Conservation (phyloP, 2,113 vertebrate species). For the Gymnogyps californianus region DNA sequence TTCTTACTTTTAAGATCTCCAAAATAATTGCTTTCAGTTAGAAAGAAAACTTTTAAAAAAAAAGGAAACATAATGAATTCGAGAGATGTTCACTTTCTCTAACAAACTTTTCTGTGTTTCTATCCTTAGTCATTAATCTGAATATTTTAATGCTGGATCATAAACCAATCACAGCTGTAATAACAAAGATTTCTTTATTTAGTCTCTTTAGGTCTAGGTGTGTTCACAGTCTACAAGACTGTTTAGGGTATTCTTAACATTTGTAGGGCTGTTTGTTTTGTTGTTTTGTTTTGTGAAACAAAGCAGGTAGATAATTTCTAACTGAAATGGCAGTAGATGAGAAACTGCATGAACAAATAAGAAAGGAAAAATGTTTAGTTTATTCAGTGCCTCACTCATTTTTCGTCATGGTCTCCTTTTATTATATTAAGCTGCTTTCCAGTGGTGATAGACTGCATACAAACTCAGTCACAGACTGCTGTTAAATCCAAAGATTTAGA, state of each 20-base stretch:
- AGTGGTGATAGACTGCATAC: neutral
- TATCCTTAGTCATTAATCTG: neutral
- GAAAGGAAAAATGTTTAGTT: neutral
- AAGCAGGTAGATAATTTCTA: neutral
- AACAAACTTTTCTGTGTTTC: neutral
- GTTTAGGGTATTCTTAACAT: neutral
- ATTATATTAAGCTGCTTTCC: neutral
- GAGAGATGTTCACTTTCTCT: neutral
- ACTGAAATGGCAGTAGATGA: neutral
- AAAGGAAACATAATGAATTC: neutral
- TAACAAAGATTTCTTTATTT: neutral
- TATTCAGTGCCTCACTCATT: neutral
- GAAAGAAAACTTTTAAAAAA: neutral
- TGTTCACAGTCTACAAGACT: neutral
- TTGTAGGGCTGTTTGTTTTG: neutral
- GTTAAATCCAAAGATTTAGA: constrained; percentile 40
- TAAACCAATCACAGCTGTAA: neutral
- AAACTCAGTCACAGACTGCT: neutral
- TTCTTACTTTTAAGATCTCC: neutral
- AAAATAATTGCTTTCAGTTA: neutral
- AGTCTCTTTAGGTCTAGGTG: neutral
- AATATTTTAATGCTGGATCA: neutral
- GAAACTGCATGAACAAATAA: neutral
- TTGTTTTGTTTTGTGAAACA: neutral
- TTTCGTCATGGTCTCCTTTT: neutral